Percentiles rank a stretch among this genome's conserved stretches.
Evolutionary conservation across 2,888 invertebrate species (phyloP).

Genomic region (Noctua janthe): DNA sequence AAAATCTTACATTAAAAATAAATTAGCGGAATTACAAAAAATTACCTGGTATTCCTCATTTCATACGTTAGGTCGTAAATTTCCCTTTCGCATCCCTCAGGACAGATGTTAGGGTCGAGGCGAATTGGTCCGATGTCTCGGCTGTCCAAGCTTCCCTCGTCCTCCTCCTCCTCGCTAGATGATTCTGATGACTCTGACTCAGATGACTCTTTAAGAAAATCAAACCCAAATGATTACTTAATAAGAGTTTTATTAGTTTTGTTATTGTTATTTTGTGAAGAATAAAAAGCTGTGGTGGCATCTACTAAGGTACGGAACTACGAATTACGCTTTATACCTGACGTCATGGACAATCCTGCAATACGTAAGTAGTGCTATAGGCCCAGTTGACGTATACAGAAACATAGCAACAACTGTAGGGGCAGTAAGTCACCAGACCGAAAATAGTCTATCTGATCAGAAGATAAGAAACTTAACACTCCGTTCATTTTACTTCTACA

Average conservation of each 20-base stretch:
- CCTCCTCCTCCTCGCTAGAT: conserved; percentile 91
- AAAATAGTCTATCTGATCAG: background rate
- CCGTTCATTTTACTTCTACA: background rate
- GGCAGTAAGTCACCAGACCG: background rate
- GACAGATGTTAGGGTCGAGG: conserved; percentile 93
- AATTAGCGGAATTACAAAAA: no score
- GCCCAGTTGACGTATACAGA: background rate
- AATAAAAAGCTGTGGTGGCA: background rate
- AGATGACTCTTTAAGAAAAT: conserved; percentile 75
- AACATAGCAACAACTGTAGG: background rate
- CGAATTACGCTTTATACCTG: background rate
- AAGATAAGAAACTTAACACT: background rate
- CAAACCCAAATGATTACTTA: background rate
- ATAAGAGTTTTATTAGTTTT: background rate
- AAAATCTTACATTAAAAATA: no score
- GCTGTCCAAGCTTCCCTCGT: conserved; percentile 92
- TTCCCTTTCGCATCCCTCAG: conserved; percentile 92
- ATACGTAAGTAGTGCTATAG: background rate
- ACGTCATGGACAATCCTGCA: background rate
- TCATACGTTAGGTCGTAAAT: conserved; percentile 93
- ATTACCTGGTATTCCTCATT: conserved; percentile 81
- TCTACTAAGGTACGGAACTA: background rate
- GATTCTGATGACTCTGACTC: conserved; percentile 89
- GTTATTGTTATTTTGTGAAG: background rate
- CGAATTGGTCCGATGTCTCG: conserved; percentile 92